Conservation (phyloP, 2,113 vertebrate genomes). For the Pygoscelis adeliae region DNA sequence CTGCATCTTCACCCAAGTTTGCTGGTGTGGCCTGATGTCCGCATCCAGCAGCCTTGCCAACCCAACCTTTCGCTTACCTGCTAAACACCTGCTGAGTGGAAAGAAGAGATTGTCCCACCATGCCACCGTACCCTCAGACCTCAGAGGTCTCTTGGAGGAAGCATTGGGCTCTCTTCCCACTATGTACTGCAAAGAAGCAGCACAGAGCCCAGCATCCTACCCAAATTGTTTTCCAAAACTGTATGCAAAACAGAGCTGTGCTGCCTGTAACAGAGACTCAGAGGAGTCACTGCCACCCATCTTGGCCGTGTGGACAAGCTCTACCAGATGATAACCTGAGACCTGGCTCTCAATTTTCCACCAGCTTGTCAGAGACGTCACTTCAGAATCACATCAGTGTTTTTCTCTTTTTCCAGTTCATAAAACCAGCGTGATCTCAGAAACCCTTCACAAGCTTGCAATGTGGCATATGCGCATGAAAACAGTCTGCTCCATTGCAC, state of each 20-base stretch:
- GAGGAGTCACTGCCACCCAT: not conserved
- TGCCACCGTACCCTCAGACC: not conserved
- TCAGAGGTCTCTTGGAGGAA: not conserved
- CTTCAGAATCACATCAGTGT: not conserved
- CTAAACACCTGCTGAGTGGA: not conserved
- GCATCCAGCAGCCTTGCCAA: not conserved
- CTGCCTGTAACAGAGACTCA: not conserved
- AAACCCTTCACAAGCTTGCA: not conserved
- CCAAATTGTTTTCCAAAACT: not conserved
- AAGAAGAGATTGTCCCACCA: not conserved
- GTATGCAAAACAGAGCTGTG: not conserved
- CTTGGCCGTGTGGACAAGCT: not conserved
- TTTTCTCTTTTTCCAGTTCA: not conserved
- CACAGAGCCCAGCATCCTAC: not conserved
- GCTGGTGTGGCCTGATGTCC: not conserved
- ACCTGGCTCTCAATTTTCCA: not conserved
- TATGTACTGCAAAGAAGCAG: not conserved
- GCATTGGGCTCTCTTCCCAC: not conserved
- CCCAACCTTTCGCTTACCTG: not conserved
- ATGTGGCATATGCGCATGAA: accelerated
- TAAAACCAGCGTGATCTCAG: not conserved
- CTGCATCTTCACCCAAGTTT: not conserved
- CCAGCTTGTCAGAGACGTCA: not conserved
- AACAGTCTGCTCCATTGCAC: not conserved
- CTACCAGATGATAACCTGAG: not conserved